Evolutionary conservation across 1,140 invertebrate species (phyloP).

Genomic region (Drosophila prosaltans): DNA sequence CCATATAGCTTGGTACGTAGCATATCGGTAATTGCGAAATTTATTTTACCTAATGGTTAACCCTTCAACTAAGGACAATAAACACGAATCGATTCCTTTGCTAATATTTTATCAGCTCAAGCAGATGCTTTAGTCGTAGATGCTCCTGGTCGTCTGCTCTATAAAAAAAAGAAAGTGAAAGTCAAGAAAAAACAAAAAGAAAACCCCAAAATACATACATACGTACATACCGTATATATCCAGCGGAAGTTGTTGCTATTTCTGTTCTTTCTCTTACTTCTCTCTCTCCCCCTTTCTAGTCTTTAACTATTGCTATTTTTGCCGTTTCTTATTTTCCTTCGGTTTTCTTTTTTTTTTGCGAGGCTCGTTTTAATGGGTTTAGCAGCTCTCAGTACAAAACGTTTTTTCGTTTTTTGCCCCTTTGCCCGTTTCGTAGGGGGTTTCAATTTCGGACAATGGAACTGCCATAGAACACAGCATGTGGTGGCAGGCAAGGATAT

Average conservation of each 20-base stretch:
- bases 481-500: constrained; percentile 56
- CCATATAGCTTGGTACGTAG: no score
- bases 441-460: constrained; percentile 49
- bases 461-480: constrained; percentile 55
- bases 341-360: constrained; percentile 28
- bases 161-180: constrained; percentile 58
- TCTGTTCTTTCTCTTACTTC: constrained; percentile 30
- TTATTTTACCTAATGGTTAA: background rate
- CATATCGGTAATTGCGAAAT: no score
- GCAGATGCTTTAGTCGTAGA: background rate
- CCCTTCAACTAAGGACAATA: background rate
- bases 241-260: constrained; percentile 1
- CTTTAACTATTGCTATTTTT: background rate
- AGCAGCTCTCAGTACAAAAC: constrained; percentile 34
- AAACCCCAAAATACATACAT: background rate
- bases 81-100: background rate
- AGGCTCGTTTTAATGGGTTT: constrained; percentile 75
- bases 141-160: background rate
- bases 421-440: constrained; percentile 35
- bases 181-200: constrained; percentile 38
- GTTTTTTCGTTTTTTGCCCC: constrained; percentile 22
- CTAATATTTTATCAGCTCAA: background rate
- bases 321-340: background rate
- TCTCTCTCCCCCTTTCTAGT: background rate
- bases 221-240: background rate